Percentiles rank a stretch among this genome's conserved stretches.
Conservation (phyloP, 37 sponge, comb jelly and placozoan genomes). For the Dysidea cf. avara region DNA sequence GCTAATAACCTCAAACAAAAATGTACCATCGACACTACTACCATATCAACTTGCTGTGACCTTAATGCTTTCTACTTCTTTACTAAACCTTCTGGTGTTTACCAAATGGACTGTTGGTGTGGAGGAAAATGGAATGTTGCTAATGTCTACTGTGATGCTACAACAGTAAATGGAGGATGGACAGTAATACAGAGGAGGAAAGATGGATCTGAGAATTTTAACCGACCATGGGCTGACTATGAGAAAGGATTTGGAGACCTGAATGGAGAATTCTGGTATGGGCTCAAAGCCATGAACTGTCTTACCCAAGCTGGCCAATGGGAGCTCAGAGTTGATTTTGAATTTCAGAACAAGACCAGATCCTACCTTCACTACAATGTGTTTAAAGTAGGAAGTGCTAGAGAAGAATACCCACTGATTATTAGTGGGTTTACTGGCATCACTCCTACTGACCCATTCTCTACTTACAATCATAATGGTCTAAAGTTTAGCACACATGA, state of each 20-base stretch:
- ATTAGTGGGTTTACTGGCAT: constrained; percentile 20
- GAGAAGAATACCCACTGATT: constrained; percentile 4
- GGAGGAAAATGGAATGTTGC: not conserved
- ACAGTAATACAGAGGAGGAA: constrained; percentile 26
- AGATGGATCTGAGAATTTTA: constrained; percentile 34
- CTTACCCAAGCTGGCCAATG: constrained; percentile 5
- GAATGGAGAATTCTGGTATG: constrained; percentile 24
- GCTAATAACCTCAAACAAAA: no score
- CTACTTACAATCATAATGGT: not conserved
- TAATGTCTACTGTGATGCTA: constrained; percentile 13
- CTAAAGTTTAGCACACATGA: constrained; percentile 25
- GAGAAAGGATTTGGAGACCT: constrained; percentile 24
- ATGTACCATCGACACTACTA: not conserved
- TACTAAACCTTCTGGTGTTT: constrained; percentile 14
- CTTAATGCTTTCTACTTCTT: not conserved
- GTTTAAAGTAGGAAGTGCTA: constrained; percentile 19
- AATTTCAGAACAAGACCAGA: not conserved
- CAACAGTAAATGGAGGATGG: constrained; percentile 17
- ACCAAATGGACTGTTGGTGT: constrained; percentile 29
- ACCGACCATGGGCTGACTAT: constrained; percentile 21
- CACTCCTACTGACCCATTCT: no score
- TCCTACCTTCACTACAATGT: constrained; percentile 12
- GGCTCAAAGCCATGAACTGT: constrained; percentile 22
- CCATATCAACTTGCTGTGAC: not conserved
- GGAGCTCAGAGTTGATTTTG: constrained; percentile 11